Evolutionary conservation across 2,113 vertebrate species (phyloP).

Genomic region (Silurus meridionalis): DNA sequence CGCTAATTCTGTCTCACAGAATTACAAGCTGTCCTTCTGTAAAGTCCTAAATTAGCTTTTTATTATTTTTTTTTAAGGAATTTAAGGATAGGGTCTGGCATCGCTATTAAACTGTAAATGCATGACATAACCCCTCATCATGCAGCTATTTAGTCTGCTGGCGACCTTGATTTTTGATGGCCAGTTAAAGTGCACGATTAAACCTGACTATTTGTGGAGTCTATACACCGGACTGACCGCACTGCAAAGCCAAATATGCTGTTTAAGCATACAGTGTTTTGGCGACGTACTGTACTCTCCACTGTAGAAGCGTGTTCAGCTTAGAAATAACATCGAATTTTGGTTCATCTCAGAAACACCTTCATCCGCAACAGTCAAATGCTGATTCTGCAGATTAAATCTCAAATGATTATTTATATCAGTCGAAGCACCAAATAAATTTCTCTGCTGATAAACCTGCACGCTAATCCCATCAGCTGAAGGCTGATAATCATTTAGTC

Average conservation of each 20-base stretch:
- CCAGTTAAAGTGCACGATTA: background rate
- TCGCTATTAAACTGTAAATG: background rate
- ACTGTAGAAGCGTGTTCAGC: background rate
- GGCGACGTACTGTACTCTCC: background rate
- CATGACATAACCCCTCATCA: background rate
- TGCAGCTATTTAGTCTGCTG: background rate
- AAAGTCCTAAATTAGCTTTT: background rate
- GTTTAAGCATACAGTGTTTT: background rate
- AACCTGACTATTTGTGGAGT: background rate
- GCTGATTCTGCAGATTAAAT: background rate
- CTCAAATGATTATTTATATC: background rate
- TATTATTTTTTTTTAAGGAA: background rate
- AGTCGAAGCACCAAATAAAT: background rate
- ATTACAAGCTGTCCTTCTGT: background rate
- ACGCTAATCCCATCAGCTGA: background rate
- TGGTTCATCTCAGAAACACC: background rate
- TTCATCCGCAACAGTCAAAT: background rate
- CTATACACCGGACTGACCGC: background rate
- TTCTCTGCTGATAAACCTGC: background rate
- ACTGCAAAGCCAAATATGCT: background rate
- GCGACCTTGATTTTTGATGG: background rate
- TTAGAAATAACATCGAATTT: background rate
- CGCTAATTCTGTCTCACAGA: background rate
- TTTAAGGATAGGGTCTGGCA: background rate
- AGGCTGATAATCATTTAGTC: background rate